Conservation (phyloP, 2,113 vertebrate species). For the Seriola quinqueradiata region DNA sequence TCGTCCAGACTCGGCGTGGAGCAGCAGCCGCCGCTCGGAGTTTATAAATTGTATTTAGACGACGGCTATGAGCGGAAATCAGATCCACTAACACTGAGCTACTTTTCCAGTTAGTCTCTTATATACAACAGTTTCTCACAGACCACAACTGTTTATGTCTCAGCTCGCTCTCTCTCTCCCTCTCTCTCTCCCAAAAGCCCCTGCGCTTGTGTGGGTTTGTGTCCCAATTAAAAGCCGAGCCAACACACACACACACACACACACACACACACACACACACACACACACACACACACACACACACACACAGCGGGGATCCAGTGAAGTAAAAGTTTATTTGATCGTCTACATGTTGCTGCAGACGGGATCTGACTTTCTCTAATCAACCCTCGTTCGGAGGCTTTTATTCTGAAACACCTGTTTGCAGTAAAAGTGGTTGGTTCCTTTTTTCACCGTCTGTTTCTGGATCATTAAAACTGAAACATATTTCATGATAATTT, state of each 20-base stretch:
- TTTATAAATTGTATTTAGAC: conserved; percentile 41
- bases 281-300: background rate
- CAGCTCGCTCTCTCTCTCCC: conserved; percentile 9
- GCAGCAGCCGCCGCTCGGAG: conserved; percentile 1
- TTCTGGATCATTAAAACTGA: no score
- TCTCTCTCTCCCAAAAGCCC: background rate
- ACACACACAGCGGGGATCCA: conserved; percentile 32
- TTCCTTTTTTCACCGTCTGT: background rate
- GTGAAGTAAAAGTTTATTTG: conserved; percentile 42
- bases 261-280: no score
- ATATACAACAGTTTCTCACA: conserved; percentile 45
- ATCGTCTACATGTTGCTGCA: conserved; percentile 33
- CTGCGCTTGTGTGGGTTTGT: conserved; percentile 9
- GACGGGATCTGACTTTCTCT: no score
- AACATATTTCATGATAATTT: no score
- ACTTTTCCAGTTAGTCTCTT: conserved; percentile 58
- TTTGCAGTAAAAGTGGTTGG: background rate
- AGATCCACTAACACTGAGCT: conserved; percentile 47
- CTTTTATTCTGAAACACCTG: conserved; percentile 22
- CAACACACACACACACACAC: conserved; percentile 26
- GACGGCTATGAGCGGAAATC: conserved; percentile 39
- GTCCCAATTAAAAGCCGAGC: conserved; percentile 24
- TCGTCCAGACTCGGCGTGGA: background rate
- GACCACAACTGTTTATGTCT: conserved; percentile 64
- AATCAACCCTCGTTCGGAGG: background rate